Conservation (phyloP, 2,888 invertebrate species). For the Caenorhabditis doughertyi region DNA sequence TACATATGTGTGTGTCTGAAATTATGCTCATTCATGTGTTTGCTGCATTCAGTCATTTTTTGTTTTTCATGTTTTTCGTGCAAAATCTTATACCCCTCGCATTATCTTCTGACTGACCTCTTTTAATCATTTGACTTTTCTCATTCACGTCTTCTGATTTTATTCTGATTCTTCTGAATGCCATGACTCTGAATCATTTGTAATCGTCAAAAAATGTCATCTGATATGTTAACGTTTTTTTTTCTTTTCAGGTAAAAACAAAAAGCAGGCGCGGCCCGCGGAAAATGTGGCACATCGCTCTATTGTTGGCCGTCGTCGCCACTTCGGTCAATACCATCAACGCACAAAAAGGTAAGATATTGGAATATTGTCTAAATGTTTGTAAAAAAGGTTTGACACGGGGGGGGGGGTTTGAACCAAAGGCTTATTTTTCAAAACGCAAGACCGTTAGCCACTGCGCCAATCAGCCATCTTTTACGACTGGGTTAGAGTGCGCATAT, state of each 20-base stretch:
- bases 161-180: neutral
- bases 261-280: slow-evolving; percentile 12
- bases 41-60: neutral
- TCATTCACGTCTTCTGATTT: neutral
- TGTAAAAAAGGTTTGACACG: too few relatives aligned
- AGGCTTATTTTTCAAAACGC: too few relatives aligned
- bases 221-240: neutral
- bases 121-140: neutral
- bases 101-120: neutral
- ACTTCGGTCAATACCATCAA: slow-evolving; percentile 1
- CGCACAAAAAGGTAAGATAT: slow-evolving; percentile 49
- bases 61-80: neutral
- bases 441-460: too few relatives aligned
- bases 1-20: too few relatives aligned
- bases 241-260: slow-evolving; percentile 50
- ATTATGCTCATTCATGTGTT: neutral
- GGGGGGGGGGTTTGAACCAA: too few relatives aligned
- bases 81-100: neutral
- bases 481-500: too few relatives aligned
- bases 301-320: slow-evolving; percentile 49
- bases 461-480: too few relatives aligned
- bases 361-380: neutral
- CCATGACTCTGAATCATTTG: neutral
- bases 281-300: slow-evolving; percentile 52
- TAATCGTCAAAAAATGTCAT: too few relatives aligned